Evolutionary conservation across 2,113 vertebrate genomes (phyloP), one percentile per base, ranked within the genome.

Genomic region (Cyprinodon variegatus): DNA sequence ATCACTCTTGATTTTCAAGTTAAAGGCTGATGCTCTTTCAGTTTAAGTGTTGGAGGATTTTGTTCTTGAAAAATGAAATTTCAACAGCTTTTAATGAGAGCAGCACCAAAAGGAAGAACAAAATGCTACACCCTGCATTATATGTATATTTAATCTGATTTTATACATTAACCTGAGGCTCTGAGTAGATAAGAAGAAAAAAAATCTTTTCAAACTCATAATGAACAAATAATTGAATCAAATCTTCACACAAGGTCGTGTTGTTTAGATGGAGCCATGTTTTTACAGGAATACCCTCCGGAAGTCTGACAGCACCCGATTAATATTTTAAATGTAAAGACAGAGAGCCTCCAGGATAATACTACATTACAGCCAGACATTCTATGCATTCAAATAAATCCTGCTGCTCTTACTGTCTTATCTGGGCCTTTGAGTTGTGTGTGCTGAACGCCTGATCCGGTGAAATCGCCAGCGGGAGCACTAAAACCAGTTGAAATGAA

Each of bases 401-500:
- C 53, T 36, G n/a, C 4, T 12, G 57, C 46, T 40, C 41, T 29
- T 62, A 37, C 65, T 53, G 38, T 48, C 45, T 43, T 78, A 11
- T 53, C 61, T 40, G 61, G 17, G 11, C 15, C 36, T 37, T 53
- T 29, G 46, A 20, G 70, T 70, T 40, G 1, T 3, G 1, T 41
- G 0, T 61, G 61, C 61, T 57, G 17, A n/a, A 57, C 62, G 22
- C 7, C 57, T 59, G 48, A 7, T 43, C 67, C 40, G 61, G 68
- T 60, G 73, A 78, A 74, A 78, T 12, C 67, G 78, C 86, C 85
- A 75, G 71, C 40, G 45, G 86, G 81, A 77, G 61, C 70, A 69
- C 22, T 78, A 74, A 86, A 74, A 72, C 45, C 15, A 83, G 87
- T 83, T 74, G 8, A 89, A 87, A 89, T 86, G 10, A 85, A 86